Evolutionary conservation across 2,888 invertebrate species (phyloP).

Genomic region (Ophion ventricosus): DNA sequence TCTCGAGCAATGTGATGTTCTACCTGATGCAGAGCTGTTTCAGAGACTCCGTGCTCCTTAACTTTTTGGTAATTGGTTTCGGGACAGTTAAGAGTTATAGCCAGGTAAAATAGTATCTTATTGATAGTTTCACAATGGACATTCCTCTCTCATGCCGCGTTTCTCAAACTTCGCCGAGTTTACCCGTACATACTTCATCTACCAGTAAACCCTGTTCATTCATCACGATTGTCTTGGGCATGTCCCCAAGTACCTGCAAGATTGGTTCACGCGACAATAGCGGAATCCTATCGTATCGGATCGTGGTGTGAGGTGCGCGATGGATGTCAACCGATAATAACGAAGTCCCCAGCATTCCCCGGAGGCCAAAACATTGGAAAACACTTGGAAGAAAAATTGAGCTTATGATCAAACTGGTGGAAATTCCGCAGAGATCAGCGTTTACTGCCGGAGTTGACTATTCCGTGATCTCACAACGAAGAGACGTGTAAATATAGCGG

Average conservation of each 20-base stretch:
- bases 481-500: neutral
- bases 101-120: slow-evolving; percentile 34
- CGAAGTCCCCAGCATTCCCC: slow-evolving; percentile 37
- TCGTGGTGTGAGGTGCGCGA: slow-evolving; percentile 1
- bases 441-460: neutral
- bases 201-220: slow-evolving; percentile 21
- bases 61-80: too few relatives aligned
- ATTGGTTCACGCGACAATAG: slow-evolving; percentile 33
- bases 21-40: too few relatives aligned
- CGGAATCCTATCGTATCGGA: slow-evolving; percentile 20
- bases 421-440: slow-evolving; percentile 38
- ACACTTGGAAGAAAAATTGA: slow-evolving; percentile 44
- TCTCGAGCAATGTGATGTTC: neutral
- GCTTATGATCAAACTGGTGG: slow-evolving; percentile 21
- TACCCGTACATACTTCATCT: neutral
- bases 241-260: slow-evolving; percentile 5
- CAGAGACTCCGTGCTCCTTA: too few relatives aligned
- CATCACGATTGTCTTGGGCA: neutral
- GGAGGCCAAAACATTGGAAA: slow-evolving; percentile 52
- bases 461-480: neutral
- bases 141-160: slow-evolving; percentile 24
- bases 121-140: slow-evolving; percentile 26
- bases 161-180: neutral
- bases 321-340: slow-evolving; percentile 11
- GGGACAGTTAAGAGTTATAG: slow-evolving; percentile 13